Evolutionary conservation across 2,113 vertebrate genomes (phyloP).

Genomic region (Prunella himalayana): DNA sequence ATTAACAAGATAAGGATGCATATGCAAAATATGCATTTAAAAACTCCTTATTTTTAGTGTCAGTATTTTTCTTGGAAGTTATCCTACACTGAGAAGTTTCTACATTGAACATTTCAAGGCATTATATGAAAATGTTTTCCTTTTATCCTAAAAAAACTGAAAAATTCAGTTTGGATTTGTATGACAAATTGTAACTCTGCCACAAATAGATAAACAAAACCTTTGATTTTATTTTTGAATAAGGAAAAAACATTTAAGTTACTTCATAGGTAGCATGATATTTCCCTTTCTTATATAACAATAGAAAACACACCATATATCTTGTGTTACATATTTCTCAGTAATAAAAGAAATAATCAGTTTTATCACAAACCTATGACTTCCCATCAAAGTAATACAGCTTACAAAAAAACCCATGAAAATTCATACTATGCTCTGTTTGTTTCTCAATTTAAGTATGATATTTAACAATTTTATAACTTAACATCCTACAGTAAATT

Average conservation of each 20-base stretch:
- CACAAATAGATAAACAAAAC: background rate
- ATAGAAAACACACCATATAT: background rate
- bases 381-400: background rate
- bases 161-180: background rate
- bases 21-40: background rate
- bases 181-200: background rate
- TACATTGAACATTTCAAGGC: background rate
- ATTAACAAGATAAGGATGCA: background rate
- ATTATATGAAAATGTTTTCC: background rate
- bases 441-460: background rate
- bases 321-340: background rate
- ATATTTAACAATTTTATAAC: background rate
- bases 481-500: background rate
- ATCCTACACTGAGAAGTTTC: background rate
- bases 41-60: background rate
- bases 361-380: background rate
- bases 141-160: background rate
- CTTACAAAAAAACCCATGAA: rapidly evolving
- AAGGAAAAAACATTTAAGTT: background rate
- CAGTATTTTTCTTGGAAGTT: background rate
- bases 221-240: background rate
- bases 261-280: background rate
- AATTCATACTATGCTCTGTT: background rate
- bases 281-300: background rate
- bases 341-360: background rate